Percentiles rank a stretch among this genome's conserved stretches.
phyloP scores from a whole-genome alignment of 2,888 invertebrate species.

The Tolmerus cingulatus region DNA sequence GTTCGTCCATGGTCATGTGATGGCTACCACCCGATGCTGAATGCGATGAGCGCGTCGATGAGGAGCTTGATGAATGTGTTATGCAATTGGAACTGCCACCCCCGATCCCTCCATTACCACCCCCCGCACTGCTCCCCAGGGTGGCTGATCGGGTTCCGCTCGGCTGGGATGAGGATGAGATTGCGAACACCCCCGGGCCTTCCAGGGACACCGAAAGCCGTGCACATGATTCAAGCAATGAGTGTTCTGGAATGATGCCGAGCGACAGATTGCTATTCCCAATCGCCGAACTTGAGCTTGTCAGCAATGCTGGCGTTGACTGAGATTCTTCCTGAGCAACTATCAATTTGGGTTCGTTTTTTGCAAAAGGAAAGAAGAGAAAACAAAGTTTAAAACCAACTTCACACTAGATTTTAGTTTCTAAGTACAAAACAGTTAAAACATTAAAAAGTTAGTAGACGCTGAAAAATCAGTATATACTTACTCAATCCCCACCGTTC shows the following conservation, averaged over 20 bases:
- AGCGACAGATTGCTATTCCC: constrained; percentile 71
- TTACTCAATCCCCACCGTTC: constrained; percentile 79
- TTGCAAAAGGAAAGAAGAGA: background rate
- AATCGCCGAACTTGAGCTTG: constrained; percentile 70
- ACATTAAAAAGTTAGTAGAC: background rate
- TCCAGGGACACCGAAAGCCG: constrained; percentile 87
- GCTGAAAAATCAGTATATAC: constrained; percentile 49
- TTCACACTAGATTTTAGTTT: background rate
- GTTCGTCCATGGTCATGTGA: constrained; percentile 83
- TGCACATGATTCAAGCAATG: constrained; percentile 84
- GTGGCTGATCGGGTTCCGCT: constrained; percentile 51
- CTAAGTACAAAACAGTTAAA: background rate
- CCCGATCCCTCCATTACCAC: constrained; percentile 53
- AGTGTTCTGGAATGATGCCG: constrained; percentile 87
- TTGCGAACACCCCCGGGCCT: constrained; percentile 78
- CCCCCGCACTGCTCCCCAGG: constrained; percentile 48
- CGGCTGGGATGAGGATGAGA: constrained; percentile 68
- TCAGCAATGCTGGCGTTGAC: constrained; percentile 84
- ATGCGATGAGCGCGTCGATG: constrained; percentile 76
- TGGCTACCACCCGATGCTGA: constrained; percentile 66
- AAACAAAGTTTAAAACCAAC: background rate
- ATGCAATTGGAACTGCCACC: constrained; percentile 55
- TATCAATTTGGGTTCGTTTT: constrained; percentile 60
- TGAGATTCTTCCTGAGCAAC: constrained; percentile 89
- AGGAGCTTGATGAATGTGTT: constrained; percentile 67